Conservation (phyloP, 2,797 vertebrate species). For the Etheostoma perlongum region DNA sequence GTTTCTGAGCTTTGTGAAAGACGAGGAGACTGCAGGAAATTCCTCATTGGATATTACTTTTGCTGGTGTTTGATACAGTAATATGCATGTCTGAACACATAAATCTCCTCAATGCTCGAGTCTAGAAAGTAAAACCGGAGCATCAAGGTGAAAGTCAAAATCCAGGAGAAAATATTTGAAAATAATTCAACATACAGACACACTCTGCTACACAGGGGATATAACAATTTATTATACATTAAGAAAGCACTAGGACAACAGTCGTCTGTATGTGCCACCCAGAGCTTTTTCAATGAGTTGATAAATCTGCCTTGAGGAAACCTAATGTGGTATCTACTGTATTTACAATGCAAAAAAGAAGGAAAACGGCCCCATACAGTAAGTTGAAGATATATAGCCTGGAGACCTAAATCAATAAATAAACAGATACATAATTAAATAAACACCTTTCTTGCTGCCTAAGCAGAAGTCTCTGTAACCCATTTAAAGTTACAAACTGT, state of each 20-base stretch:
- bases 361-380: background rate
- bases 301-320: constrained; percentile 23
- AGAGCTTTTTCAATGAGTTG: constrained; percentile 23
- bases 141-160: background rate
- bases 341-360: constrained; percentile 16
- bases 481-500: constrained; percentile 70
- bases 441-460: constrained; percentile 20
- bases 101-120: background rate
- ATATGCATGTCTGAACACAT: background rate
- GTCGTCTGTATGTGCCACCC: background rate
- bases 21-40: constrained; percentile 28
- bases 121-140: background rate
- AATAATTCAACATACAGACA: too few species aligned
- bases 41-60: constrained; percentile 38
- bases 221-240: constrained; percentile 2
- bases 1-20: constrained; percentile 42
- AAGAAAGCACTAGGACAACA: constrained; percentile 15
- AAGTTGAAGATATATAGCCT: constrained; percentile 19
- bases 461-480: constrained; percentile 37
- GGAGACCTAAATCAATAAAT: constrained; percentile 41
- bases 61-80: constrained; percentile 7
- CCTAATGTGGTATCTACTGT: background rate
- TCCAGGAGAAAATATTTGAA: background rate
- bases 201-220: background rate
- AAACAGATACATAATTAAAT: constrained; percentile 47